Percentiles rank a stretch among this genome's conserved stretches.
Evolutionary conservation across 2,113 vertebrate genomes (phyloP).

Genomic region (Cephalopterus ornatus): DNA sequence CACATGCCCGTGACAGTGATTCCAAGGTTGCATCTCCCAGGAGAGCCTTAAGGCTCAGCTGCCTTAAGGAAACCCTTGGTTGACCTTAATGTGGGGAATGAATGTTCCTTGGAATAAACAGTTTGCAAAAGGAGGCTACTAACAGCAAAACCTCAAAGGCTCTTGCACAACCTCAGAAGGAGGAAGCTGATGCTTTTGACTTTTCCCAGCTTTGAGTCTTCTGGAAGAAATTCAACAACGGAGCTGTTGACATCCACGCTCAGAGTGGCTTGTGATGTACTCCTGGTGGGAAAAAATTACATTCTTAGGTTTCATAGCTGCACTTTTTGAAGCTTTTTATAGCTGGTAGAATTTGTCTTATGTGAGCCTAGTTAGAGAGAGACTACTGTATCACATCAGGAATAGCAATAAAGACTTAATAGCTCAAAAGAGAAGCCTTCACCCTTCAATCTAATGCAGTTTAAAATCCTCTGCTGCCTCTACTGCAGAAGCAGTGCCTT

Average conservation of each 20-base stretch:
- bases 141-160: not conserved
- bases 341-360: not conserved
- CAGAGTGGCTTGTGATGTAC: not conserved
- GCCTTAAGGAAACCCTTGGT: not conserved
- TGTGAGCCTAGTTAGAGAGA: not conserved
- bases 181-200: constrained; percentile 20
- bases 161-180: constrained; percentile 22
- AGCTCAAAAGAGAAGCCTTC: not conserved
- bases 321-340: not conserved
- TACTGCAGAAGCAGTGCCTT: not conserved
- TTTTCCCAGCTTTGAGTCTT: constrained; percentile 45
- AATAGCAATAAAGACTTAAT: not conserved
- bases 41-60: not conserved
- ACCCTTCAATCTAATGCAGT: not conserved
- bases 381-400: not conserved
- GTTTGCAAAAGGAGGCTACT: constrained; percentile 15
- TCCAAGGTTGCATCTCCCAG: rapidly evolving
- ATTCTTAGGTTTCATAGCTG: not conserved
- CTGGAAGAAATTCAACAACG: constrained; percentile 28
- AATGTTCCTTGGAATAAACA: constrained; percentile 6
- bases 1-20: not conserved
- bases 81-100: not conserved
- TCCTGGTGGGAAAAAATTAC: not conserved
- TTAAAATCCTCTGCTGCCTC: not conserved
- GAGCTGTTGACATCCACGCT: not conserved